Conservation (phyloP, 92 coral and sea anemone genomes). For the Muricea muricata region DNA sequence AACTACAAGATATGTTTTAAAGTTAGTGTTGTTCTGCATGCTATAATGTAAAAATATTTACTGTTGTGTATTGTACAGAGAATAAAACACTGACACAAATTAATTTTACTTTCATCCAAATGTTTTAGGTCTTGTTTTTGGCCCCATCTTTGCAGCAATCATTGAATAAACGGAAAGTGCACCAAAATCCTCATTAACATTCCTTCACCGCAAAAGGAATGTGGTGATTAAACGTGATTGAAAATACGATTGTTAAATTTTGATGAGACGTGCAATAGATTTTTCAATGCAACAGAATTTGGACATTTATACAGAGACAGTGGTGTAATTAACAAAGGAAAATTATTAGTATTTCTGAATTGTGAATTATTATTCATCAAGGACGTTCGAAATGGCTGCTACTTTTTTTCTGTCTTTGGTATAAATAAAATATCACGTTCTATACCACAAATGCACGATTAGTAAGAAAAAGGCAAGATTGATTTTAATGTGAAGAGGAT, state of each 20-base stretch:
- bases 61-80: not conserved
- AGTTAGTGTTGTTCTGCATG: not conserved
- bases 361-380: no score
- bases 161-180: not conserved
- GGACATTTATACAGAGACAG: no score
- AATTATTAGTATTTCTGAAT: no score
- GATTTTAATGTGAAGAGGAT: no score
- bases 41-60: not conserved
- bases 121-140: not conserved
- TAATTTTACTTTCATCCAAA: not conserved
- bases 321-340: no score
- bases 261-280: conserved; percentile 6
- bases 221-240: not conserved
- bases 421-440: no score
- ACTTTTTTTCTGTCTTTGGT: no score
- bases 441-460: no score
- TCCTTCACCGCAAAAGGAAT: conserved; percentile 37
- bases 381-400: no score
- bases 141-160: not conserved
- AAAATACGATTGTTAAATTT: not conserved
- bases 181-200: conserved; percentile 15
- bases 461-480: no score
- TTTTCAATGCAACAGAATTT: not conserved
- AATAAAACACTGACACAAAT: not conserved
- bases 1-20: not conserved